Percentiles rank a stretch among this genome's conserved stretches.
Conservation (phyloP, 64 coral and sea anemone species). For the Montipora efflorescens region DNA sequence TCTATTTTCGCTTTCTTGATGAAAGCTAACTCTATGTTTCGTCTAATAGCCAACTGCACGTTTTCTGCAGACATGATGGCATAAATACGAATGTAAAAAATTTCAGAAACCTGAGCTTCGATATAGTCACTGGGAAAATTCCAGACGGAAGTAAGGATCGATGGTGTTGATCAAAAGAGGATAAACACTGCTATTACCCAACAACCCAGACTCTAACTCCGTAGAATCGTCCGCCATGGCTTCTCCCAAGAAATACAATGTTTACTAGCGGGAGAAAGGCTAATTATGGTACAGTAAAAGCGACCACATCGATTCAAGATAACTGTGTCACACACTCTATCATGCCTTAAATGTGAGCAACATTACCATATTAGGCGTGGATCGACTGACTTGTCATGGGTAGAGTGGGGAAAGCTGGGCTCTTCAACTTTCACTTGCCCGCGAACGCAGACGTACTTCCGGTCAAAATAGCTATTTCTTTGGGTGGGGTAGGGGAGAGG, state of each 20-base stretch:
- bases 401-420: not conserved
- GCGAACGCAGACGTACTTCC: no score
- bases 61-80: conserved; percentile 54
- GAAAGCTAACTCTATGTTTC: conserved; percentile 79
- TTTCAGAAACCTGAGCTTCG: not conserved
- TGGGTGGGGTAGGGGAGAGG: no score
- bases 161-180: not conserved
- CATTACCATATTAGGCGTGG: conserved; percentile 75
- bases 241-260: not conserved
- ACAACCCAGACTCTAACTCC: conserved; percentile 36
- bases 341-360: conserved; percentile 17
- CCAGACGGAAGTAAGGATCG: conserved; percentile 29
- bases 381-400: not conserved
- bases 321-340: conserved; percentile 52
- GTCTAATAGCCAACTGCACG: conserved; percentile 74
- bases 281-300: not conserved
- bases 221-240: conserved; percentile 56
- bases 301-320: not conserved
- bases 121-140: not conserved
- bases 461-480: no score
- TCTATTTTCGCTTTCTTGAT: conserved; percentile 91
- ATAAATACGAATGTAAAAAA: not conserved
- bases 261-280: not conserved
- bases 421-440: no score
- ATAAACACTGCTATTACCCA: not conserved